These are phyloP conservation scores for Trimorus sp. DNA, from an alignment of 2,888 invertebrate genomes.

Conservation along the genomic window DNA sequence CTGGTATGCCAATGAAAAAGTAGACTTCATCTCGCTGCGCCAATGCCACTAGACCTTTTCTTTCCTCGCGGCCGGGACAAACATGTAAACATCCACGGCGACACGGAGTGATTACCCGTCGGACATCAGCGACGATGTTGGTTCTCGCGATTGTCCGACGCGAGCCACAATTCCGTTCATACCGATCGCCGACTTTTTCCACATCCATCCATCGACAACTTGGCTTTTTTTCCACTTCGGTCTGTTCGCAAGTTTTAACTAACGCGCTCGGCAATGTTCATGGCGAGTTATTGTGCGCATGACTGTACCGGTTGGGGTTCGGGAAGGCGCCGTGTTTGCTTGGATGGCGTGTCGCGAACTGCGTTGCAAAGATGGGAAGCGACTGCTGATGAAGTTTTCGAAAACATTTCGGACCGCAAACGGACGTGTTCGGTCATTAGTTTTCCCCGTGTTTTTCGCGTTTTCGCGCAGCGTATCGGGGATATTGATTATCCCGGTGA, in stretches of 20 bases:
- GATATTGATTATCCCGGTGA: no score
- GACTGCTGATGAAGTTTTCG: no score
- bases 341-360: no score
- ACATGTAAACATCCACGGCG: slow-evolving; percentile 72
- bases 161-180: slow-evolving; percentile 26
- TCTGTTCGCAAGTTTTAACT: slow-evolving; percentile 20
- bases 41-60: slow-evolving; percentile 63
- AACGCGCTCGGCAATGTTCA: not conserved
- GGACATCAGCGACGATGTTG: slow-evolving; percentile 45
- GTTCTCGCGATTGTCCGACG: slow-evolving; percentile 54
- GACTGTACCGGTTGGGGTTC: no score
- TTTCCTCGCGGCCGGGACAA: slow-evolving; percentile 65
- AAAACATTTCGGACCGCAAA: no score
- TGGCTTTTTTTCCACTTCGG: slow-evolving; percentile 24
- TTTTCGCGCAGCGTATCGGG: no score
- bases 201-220: no score
- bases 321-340: no score
- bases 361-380: no score
- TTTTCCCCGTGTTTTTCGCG: no score
- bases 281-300: no score
- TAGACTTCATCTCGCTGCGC: slow-evolving; percentile 61
- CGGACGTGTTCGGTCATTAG: no score
- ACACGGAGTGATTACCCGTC: slow-evolving; percentile 70
- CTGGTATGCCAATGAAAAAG: slow-evolving; percentile 61
- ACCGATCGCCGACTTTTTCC: slow-evolving; percentile 23